Evolutionary conservation across 2,113 vertebrate genomes (phyloP), one percentile per base, ranked within the genome.

Genomic region (Bolborhynchus lineola): DNA sequence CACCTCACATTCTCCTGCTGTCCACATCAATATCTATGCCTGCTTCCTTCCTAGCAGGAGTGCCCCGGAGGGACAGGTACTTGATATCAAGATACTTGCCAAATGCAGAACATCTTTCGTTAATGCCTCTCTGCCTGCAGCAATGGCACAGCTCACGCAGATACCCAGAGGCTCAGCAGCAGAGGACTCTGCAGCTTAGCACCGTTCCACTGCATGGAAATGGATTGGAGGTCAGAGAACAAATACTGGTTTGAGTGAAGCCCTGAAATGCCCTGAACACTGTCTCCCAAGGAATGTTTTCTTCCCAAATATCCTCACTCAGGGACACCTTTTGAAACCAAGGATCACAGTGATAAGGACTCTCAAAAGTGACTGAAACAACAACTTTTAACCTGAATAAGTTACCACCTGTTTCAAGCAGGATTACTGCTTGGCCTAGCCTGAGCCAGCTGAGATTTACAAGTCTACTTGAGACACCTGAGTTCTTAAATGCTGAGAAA

Each of bases 161-260:
- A 4, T 9, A 16, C 57, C 42, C 26, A 31, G 64, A 57, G 37
- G 44, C 57, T 64, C 49, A 3, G 67, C 44, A 42, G 33, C 41
- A 24, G 50, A 31, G 44, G 1, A 4, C 7, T 29, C 2, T 1
- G 15, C 4, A 16, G 49, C 2, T 1, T 57, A 23, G 37, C 46
- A 4, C 25, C 2, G 0, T 44, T 39, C 35, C 31, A 8, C 69
- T 28, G 49, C 44, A 11, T 4, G 12, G 64, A 39, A 60, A 31
- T 2, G 4, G 42, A 16, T 0, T 35, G 55, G 50, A 64, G 82
- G 25, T 46, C 55, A 41, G 29, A 41, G 25, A 21, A 50, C n/a
- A 29, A 52, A 14, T 7, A 11, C 28, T 12, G 4, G 9, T 10
- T 28, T 11, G 18, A 67, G 28, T 4, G 44, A 82, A 39, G 2